Percentiles rank a stretch among this genome's conserved stretches.
Evolutionary conservation across 2,888 invertebrate genomes (phyloP).

Genomic region (Biston betularia): DNA sequence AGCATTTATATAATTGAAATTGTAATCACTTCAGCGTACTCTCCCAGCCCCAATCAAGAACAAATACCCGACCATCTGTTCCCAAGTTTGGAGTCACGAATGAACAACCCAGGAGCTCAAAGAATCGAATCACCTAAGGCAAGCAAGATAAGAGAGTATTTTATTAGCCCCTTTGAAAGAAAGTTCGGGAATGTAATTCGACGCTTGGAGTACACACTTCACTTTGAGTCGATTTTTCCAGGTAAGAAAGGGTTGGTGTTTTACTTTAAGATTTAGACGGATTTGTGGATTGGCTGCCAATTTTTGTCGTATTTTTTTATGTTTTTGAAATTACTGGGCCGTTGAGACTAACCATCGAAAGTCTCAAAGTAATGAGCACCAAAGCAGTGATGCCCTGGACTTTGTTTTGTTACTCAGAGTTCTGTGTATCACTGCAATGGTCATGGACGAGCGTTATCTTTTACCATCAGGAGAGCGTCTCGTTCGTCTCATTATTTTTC

Average conservation of each 20-base stretch:
- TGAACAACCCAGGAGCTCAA: conserved; percentile 38
- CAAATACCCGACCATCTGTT: conserved; percentile 34
- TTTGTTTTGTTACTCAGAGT: no score
- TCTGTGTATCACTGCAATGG: no score
- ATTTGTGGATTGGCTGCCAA: not conserved
- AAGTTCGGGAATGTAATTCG: conserved; percentile 37
- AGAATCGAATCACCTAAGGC: conserved; percentile 46
- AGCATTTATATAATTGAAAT: no score
- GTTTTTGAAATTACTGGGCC: no score
- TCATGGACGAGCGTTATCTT: no score
- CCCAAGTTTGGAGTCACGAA: conserved; percentile 36
- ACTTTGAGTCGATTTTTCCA: conserved; percentile 28
- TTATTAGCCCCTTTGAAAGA: conserved; percentile 42
- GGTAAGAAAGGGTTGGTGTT: conserved; percentile 29
- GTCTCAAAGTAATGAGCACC: no score
- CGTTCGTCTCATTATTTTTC: no score
- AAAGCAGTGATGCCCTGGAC: no score
- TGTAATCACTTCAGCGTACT: not conserved
- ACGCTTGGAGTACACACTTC: conserved; percentile 35
- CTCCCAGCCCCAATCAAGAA: conserved; percentile 6
- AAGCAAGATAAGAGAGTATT: conserved; percentile 42
- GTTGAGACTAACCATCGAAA: no score
- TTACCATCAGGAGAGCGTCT: no score
- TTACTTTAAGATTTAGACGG: conserved; percentile 18
- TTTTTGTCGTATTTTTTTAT: not conserved